Percentiles rank a stretch among this genome's conserved stretches.
Conservation (phyloP, 53 echinoderm and acorn worm genomes). For the Pentamera pediparva region DNA sequence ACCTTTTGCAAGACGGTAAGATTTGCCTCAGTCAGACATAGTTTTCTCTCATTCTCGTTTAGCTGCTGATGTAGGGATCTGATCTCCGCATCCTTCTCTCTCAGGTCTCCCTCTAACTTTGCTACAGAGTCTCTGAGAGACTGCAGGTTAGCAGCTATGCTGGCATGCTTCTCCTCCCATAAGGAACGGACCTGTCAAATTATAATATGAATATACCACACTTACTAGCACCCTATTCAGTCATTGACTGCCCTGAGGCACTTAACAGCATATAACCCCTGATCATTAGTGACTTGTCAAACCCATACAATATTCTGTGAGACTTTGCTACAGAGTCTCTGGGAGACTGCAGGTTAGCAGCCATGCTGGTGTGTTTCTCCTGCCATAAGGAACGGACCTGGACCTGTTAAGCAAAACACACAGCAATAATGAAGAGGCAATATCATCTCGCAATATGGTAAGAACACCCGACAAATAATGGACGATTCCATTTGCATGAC, state of each 20-base stretch:
- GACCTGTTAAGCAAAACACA: no score
- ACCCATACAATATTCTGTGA: no score
- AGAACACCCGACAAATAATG: no score
- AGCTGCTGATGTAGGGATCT: slow-evolving; percentile 60
- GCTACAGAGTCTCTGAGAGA: slow-evolving; percentile 56
- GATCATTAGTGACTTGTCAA: no score
- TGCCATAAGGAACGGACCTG: slow-evolving; percentile 49
- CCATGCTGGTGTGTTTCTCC: slow-evolving; percentile 45
- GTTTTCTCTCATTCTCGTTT: slow-evolving; percentile 52
- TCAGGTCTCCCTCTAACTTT: slow-evolving; percentile 43
- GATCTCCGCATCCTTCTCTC: slow-evolving; percentile 52
- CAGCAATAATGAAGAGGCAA: no score
- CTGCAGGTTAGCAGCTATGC: slow-evolving; percentile 41
- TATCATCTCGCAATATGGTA: no score
- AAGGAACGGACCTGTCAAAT: slow-evolving; percentile 35
- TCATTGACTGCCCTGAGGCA: no score
- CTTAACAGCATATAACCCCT: no score
- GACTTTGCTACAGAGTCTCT: slow-evolving; percentile 50
- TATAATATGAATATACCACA: background rate
- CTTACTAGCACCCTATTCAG: no score
- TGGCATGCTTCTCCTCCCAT: slow-evolving; percentile 51
- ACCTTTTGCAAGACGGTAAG: slow-evolving; percentile 55
- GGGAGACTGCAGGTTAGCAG: slow-evolving; percentile 47
- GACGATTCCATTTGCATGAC: no score
- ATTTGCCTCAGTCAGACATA: slow-evolving; percentile 57